Conservation (phyloP, 1,140 invertebrate species). For the Saccostrea cuccullata region DNA sequence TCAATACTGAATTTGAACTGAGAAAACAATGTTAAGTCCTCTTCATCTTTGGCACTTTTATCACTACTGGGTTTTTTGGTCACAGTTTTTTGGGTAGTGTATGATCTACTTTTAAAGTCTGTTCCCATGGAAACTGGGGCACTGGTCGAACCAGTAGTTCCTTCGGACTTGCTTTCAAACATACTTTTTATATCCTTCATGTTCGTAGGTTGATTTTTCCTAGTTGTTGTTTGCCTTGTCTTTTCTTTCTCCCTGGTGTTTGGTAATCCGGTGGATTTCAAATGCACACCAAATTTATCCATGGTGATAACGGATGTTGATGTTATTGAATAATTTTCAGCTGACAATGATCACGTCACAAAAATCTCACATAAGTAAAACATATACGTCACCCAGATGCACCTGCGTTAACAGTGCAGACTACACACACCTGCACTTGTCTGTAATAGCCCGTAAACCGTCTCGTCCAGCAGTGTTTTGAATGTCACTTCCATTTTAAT, state of each 20-base stretch:
- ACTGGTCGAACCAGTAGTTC: neutral
- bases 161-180: constrained; percentile 13
- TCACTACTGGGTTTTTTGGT: neutral
- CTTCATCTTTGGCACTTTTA: neutral
- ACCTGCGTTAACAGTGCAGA: neutral
- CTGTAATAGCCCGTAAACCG: neutral
- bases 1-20: constrained; percentile 17
- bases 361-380: neutral
- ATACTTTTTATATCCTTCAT: neutral
- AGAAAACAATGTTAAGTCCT: neutral
- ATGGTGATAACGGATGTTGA: neutral
- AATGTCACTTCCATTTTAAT: neutral
- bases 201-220: constrained; percentile 2
- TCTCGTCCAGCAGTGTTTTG: neutral
- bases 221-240: neutral
- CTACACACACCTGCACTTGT: neutral
- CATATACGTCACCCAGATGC: neutral
- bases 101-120: constrained; percentile 15
- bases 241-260: constrained; percentile 3
- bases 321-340: neutral
- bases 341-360: neutral
- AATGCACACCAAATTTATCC: constrained; percentile 29
- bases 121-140: constrained; percentile 11
- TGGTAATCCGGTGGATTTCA: neutral
- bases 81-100: neutral